Evolutionary conservation across 2,113 vertebrate species (phyloP).

Genomic region (Thomomys bottae): DNA sequence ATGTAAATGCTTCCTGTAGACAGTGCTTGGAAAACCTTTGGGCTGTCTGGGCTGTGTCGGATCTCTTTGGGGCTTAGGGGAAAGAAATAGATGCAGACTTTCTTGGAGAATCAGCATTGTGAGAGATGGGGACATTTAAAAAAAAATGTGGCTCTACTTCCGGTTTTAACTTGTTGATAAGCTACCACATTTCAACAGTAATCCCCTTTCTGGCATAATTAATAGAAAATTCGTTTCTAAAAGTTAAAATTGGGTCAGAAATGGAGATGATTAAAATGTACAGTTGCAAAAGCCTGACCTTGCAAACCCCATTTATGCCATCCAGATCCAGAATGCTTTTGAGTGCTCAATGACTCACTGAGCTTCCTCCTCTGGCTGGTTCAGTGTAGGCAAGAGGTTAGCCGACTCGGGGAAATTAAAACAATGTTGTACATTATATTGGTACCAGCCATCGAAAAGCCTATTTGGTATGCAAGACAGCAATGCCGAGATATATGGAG

Average conservation of each 20-base stretch:
- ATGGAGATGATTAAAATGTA: slow-evolving; percentile 77
- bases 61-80: slow-evolving; percentile 48
- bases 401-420: slow-evolving; percentile 88
- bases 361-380: slow-evolving; percentile 80
- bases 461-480: slow-evolving; percentile 98
- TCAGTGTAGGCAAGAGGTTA: slow-evolving; percentile 84
- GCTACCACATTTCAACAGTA: slow-evolving; percentile 74
- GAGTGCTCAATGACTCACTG: slow-evolving; percentile 80
- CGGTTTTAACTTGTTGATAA: slow-evolving; percentile 72
- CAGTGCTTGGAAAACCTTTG: slow-evolving; percentile 59
- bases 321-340: slow-evolving; percentile 79
- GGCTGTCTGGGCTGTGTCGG: slow-evolving; percentile 39
- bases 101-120: slow-evolving; percentile 51
- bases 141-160: slow-evolving; percentile 66
- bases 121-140: neutral
- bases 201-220: slow-evolving; percentile 74
- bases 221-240: slow-evolving; percentile 75
- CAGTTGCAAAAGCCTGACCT: slow-evolving; percentile 75
- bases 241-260: slow-evolving; percentile 78
- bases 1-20: neutral
- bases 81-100: neutral
- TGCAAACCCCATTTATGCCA: slow-evolving; percentile 78
- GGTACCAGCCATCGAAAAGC: slow-evolving; percentile 94
- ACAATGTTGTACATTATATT: slow-evolving; percentile 95
- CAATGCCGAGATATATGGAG: slow-evolving; percentile 96